Percentiles rank a stretch among this genome's conserved stretches.
phyloP scores from a whole-genome alignment of 2,888 invertebrate genomes.

The Actias luna region DNA sequence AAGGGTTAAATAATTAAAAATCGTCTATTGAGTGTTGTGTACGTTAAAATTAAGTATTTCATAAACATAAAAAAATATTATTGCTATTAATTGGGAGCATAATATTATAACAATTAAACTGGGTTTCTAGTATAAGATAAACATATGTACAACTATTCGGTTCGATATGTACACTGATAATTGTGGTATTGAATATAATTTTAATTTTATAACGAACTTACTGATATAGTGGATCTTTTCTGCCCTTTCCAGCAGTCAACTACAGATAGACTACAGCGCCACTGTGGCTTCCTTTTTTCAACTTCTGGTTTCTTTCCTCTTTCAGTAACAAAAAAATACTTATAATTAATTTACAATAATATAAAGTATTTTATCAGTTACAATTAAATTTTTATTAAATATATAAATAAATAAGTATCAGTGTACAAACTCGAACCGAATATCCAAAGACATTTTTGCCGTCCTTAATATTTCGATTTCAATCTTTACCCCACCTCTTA shows the following conservation, averaged over 20 bases:
- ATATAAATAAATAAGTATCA: background rate
- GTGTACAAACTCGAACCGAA: background rate
- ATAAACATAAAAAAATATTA: background rate
- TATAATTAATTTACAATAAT: background rate
- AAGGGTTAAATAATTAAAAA: background rate
- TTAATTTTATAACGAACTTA: too few relatives aligned
- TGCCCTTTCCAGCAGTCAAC: too few relatives aligned
- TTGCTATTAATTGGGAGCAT: background rate
- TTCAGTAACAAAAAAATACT: background rate
- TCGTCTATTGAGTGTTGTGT: background rate
- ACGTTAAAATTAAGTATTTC: background rate
- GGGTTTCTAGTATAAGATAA: background rate
- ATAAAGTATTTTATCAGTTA: background rate
- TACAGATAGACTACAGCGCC: too few relatives aligned
- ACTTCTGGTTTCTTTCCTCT: too few relatives aligned
- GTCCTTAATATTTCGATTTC: slow-evolving; percentile 57
- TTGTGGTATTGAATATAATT: background rate
- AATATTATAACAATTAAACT: background rate
- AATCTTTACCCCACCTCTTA: slow-evolving; percentile 65
- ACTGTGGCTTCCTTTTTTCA: too few relatives aligned
- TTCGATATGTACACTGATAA: background rate
- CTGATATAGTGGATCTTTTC: too few relatives aligned
- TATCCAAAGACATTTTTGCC: slow-evolving; percentile 62
- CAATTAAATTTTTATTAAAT: background rate
- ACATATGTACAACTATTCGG: background rate